Conservation (phyloP, 2,797 vertebrate genomes). For the Falco columbarius region DNA sequence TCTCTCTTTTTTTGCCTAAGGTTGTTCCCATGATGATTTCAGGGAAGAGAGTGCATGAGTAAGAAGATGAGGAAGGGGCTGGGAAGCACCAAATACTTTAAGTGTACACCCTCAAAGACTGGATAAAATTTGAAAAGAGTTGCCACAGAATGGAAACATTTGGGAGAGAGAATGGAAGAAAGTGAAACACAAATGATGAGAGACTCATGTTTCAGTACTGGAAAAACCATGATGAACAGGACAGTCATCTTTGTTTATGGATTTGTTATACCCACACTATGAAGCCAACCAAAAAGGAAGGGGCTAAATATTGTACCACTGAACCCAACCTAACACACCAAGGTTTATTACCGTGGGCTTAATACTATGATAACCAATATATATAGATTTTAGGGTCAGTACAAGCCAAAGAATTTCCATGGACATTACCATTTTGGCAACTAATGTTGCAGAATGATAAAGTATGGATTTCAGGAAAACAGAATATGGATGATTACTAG, state of each 20-base stretch:
- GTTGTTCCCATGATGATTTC: conserved; percentile 23
- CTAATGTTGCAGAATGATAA: neutral
- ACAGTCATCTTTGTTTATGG: neutral
- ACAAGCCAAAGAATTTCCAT: neutral
- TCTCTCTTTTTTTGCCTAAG: neutral
- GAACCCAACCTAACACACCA: neutral
- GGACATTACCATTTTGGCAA: neutral
- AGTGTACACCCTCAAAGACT: neutral
- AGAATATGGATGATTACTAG: neutral
- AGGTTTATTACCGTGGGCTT: neutral
- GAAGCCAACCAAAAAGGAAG: neutral
- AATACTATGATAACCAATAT: neutral
- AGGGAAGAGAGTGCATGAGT: conserved; percentile 14
- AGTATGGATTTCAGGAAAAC: neutral
- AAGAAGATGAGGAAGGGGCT: conserved; percentile 22
- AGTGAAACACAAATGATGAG: conserved; percentile 9
- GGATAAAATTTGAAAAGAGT: neutral
- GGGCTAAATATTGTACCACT: neutral
- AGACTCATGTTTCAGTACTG: neutral
- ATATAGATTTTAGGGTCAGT: neutral
- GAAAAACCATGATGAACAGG: conserved; percentile 15
- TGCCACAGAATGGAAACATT: neutral
- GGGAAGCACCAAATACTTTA: conserved; percentile 24
- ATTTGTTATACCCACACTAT: neutral
- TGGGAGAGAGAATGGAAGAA: conserved; percentile 28